Percentiles rank a stretch among this genome's conserved stretches.
phyloP scores from a whole-genome alignment of 1,140 invertebrate genomes.

The Drosophila carrolli region DNA sequence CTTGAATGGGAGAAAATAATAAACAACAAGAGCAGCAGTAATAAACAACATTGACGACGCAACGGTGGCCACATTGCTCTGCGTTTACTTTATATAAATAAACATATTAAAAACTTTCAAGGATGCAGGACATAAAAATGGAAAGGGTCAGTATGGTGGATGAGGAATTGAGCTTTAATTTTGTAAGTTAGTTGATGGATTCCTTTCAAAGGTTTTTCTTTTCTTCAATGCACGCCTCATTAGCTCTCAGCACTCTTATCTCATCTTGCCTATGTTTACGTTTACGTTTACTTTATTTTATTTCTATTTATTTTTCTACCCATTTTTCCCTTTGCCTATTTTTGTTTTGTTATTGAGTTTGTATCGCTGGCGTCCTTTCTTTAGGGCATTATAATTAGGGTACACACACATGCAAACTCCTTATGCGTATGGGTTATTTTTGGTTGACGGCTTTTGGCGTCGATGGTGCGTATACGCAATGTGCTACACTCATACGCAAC shows the following conservation, averaged over 20 bases:
- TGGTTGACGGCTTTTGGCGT: slow-evolving; percentile 67
- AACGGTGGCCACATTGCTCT: slow-evolving; percentile 23
- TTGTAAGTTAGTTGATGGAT: slow-evolving; percentile 23
- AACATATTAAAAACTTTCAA: slow-evolving; percentile 79
- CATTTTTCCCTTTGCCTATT: slow-evolving; percentile 17
- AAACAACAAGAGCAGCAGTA: slow-evolving; percentile 20
- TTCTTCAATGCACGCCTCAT: slow-evolving; percentile 34
- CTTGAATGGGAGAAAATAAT: background rate
- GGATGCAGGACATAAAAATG: slow-evolving; percentile 60
- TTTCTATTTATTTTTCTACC: slow-evolving; percentile 28
- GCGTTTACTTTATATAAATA: slow-evolving; percentile 74
- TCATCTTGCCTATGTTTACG: slow-evolving; percentile 37
- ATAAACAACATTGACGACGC: slow-evolving; percentile 54
- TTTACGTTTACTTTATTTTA: slow-evolving; percentile 60
- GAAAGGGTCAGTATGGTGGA: background rate
- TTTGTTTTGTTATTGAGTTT: slow-evolving; percentile 48
- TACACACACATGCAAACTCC: slow-evolving; percentile 26
- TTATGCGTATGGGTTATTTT: slow-evolving; percentile 51
- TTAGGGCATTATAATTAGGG: slow-evolving; percentile 72
- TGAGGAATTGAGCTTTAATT: slow-evolving; percentile 23
- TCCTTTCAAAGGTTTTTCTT: slow-evolving; percentile 11
- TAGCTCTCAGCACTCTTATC: slow-evolving; percentile 15
- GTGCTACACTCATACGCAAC: slow-evolving; percentile 8
- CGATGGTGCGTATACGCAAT: slow-evolving; percentile 67
- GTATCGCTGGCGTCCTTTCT: slow-evolving; percentile 54